Percentiles rank a stretch among this genome's conserved stretches.
These are phyloP conservation scores for Brachypalpus laphriformis DNA, from an alignment of 2,888 invertebrate genomes.

Conservation along the genomic window DNA sequence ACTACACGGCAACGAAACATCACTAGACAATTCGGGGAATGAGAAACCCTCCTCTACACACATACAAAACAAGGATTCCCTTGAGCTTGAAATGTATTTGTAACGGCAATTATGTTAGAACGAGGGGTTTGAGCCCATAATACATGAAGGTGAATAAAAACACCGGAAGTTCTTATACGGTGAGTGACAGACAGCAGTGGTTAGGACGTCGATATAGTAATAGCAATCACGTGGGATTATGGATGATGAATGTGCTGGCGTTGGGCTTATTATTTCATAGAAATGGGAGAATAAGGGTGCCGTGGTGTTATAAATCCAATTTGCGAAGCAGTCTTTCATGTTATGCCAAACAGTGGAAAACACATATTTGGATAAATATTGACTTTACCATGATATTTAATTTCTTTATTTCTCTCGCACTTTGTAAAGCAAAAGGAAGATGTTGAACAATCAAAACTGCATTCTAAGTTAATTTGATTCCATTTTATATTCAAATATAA, in stretches of 20 bases:
- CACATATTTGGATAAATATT: constrained; percentile 11
- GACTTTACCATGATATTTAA: neutral
- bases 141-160: constrained; percentile 39
- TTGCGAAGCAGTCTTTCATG: constrained; percentile 29
- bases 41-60: constrained; percentile 8
- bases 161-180: constrained; percentile 49
- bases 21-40: neutral
- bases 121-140: constrained; percentile 7
- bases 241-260: neutral
- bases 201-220: constrained; percentile 9
- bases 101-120: constrained; percentile 27
- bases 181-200: constrained; percentile 35
- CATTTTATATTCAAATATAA: too few species aligned
- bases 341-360: constrained; percentile 15
- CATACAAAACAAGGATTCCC: constrained; percentile 21
- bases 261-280: neutral
- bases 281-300: neutral
- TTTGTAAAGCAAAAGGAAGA: neutral
- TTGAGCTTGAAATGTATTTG: constrained; percentile 9
- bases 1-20: constrained; percentile 21
- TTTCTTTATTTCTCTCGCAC: neutral
- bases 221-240: constrained; percentile 45
- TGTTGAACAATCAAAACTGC: neutral
- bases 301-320: constrained; percentile 46
- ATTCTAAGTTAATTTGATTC: too few species aligned